Base-by-base conservation (phyloP, 2,888 invertebrate genomes). In the Andrena bicolor region DNA sequence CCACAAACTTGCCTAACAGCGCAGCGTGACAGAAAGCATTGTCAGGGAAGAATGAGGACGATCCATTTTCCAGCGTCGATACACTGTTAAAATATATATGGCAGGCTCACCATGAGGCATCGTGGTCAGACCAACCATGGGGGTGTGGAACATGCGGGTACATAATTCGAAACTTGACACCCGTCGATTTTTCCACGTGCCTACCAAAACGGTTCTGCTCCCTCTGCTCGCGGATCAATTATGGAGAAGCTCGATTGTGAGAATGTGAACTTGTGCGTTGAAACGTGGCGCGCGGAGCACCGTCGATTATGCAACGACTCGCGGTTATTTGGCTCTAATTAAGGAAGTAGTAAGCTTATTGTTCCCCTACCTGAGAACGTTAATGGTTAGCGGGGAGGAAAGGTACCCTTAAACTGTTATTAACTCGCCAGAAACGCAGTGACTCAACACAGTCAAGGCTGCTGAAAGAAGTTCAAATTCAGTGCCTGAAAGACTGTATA, bases 301-400 rank as follows among this genome's bases (percentile, higher is more conserved):
- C 48, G 49, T 48, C 73, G 75, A 76, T 88, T 80, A 78, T 66
- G 75, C 63, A 80, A 76, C 71, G 30, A 76, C 61, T 64, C 61
- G 66, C 81, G 63, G 75, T 85, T 84, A 82, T 58, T 72, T 56
- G 58, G 76, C 61, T 61, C 66, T 83, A 84, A 88, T 87, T 82
- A 80, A 84, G 80, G 80, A 86, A 84, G 80, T 70, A 63, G 41
- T 48, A 32, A 23, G 65, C 41, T 81, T 78, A 87, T 81, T 77
- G 79, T 87, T 84, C 61, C 68, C 48, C 28, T 48, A 58, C n/a
- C 32, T 53, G 74, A 56, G 28, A 48, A 82, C 53, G 63, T 49
- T 76, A 65, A 66, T 69, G 65, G 70, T 60, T 48, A 35, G 1
- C 8, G 10, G n/a, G n/a, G 4, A 8, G 8, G 32, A 28, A 48